Evolutionary conservation across 2,113 vertebrate species (phyloP).

Genomic region (Helogale parvula): DNA sequence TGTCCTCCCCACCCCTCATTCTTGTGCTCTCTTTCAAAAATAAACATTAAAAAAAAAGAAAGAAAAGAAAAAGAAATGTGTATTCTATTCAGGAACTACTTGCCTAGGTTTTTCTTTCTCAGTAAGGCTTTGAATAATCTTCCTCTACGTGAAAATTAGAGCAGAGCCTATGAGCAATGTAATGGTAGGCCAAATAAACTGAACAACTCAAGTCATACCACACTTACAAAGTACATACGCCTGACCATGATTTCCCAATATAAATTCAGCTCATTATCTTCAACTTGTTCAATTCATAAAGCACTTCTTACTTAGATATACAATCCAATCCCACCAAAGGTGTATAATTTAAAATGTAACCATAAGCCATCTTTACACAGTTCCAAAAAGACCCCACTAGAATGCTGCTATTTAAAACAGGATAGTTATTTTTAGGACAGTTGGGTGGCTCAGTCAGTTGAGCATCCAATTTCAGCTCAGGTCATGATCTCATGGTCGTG

Average conservation of each 20-base stretch:
- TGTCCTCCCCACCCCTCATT: no score
- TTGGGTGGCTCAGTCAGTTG: no score
- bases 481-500: no score
- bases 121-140: constrained; percentile 14
- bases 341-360: constrained; percentile 51
- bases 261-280: constrained; percentile 36
- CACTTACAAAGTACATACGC: neutral
- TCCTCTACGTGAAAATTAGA: constrained; percentile 25
- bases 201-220: constrained; percentile 20
- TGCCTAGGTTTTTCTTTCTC: neutral
- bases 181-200: constrained; percentile 43
- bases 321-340: constrained; percentile 17
- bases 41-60: no score
- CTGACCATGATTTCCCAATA: constrained; percentile 21
- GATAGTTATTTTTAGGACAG: no score
- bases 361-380: constrained; percentile 27
- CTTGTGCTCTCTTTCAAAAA: no score
- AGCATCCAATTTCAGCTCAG: no score
- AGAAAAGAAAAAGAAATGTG: neutral
- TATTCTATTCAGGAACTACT: constrained; percentile 30
- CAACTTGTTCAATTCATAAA: constrained; percentile 56
- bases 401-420: constrained; percentile 32
- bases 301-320: constrained; percentile 7
- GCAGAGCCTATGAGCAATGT: constrained; percentile 1
- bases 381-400: neutral